These are phyloP conservation scores for Thumatha senex DNA, from an alignment of 2,888 invertebrate genomes.

Conservation along the genomic window DNA sequence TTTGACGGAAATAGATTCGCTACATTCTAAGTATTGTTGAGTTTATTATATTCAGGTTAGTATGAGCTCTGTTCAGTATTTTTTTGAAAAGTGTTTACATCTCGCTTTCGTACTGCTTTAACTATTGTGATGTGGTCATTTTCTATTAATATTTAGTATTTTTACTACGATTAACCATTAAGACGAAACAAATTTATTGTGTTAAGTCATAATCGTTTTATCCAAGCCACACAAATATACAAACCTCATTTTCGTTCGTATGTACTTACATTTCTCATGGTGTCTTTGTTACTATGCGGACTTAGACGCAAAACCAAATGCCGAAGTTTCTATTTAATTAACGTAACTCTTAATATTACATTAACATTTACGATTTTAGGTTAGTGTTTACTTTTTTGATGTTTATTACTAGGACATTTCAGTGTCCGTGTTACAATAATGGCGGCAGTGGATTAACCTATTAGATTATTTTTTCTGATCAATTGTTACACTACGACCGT, in stretches of 20 bases:
- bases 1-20: slow-evolving; percentile 71
- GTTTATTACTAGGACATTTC: slow-evolving; percentile 77
- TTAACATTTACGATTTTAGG: slow-evolving; percentile 46
- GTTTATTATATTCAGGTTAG: slow-evolving; percentile 67
- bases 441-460: slow-evolving; percentile 83
- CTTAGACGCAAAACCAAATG: slow-evolving; percentile 32
- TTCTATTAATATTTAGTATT: slow-evolving; percentile 59
- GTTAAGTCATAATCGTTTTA: slow-evolving; percentile 47
- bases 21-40: slow-evolving; percentile 65
- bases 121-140: slow-evolving; percentile 84
- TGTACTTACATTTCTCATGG: slow-evolving; percentile 62
- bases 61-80: slow-evolving; percentile 58
- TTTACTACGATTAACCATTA: slow-evolving; percentile 27
- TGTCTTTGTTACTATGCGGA: slow-evolving; percentile 72
- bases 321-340: slow-evolving; percentile 33
- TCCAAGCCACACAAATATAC: slow-evolving; percentile 58
- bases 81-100: slow-evolving; percentile 89
- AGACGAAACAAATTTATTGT: slow-evolving; percentile 25
- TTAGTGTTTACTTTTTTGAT: slow-evolving; percentile 81
- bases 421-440: slow-evolving; percentile 81
- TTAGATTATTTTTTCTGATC: slow-evolving; percentile 63
- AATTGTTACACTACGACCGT: slow-evolving; percentile 44
- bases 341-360: slow-evolving; percentile 24
- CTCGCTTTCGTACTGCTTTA: slow-evolving; percentile 84
- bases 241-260: slow-evolving; percentile 70